Conservation (phyloP, 2,113 vertebrate species). For the Thalassoma bifasciatum region DNA sequence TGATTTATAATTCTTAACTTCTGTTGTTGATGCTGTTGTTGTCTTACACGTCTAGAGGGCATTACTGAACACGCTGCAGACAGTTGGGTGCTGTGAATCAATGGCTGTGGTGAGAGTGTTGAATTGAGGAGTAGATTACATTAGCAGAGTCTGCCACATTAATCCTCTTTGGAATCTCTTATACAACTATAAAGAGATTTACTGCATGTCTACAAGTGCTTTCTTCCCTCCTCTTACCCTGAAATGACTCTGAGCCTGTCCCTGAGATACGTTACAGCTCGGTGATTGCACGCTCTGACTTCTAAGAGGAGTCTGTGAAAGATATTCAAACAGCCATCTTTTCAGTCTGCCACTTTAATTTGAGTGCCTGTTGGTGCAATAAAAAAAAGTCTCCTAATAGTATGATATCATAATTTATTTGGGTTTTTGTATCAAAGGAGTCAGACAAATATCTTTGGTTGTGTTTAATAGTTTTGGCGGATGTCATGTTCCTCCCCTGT, state of each 20-base stretch:
- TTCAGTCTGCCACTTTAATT: background rate
- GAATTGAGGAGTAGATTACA: constrained; percentile 65
- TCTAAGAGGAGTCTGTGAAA: background rate
- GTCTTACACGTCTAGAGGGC: background rate
- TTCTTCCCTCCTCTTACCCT: constrained; percentile 33
- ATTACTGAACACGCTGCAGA: constrained; percentile 29
- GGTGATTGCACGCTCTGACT: background rate
- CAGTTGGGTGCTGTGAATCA: constrained; percentile 31
- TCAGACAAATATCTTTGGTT: too few species aligned
- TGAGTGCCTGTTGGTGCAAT: background rate
- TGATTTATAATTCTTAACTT: background rate
- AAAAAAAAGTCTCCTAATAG: background rate
- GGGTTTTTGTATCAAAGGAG: too few species aligned
- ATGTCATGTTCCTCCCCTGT: too few species aligned
- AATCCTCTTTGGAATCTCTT: constrained; percentile 70
- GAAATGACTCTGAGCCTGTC: constrained; percentile 18
- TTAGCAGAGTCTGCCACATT: constrained; percentile 64
- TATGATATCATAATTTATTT: background rate
- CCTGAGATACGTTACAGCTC: constrained; percentile 5
- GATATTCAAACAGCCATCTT: background rate
- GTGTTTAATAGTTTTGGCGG: background rate
- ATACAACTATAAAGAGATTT: constrained; percentile 73
- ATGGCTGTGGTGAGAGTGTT: constrained; percentile 34
- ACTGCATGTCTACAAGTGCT: constrained; percentile 55
- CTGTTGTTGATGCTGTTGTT: background rate